Evolutionary conservation across 2,888 invertebrate genomes (phyloP).

Genomic region (Drosophila dives): DNA sequence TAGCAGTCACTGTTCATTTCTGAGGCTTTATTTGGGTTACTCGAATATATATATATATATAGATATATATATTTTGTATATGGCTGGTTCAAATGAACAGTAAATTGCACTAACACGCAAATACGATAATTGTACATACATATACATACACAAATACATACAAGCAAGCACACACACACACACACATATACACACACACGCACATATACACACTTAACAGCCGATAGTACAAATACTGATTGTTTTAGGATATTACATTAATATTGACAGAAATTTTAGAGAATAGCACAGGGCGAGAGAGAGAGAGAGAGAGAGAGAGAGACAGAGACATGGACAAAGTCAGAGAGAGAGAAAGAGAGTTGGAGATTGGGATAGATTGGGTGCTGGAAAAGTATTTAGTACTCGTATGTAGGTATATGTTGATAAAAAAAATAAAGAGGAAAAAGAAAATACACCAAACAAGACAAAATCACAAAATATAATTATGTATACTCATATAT

Average conservation of each 20-base stretch:
- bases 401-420: slow-evolving; percentile 19
- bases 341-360: slow-evolving; percentile 2
- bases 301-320: slow-evolving; percentile 8
- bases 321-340: slow-evolving; percentile 8
- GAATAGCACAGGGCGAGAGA: slow-evolving; percentile 10
- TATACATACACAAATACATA: slow-evolving; percentile 7
- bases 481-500: slow-evolving; percentile 31
- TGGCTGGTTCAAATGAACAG: slow-evolving; percentile 13
- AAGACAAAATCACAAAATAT: slow-evolving; percentile 53
- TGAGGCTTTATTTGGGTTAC: slow-evolving; percentile 1
- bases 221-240: slow-evolving; percentile 59
- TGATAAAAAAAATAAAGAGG: slow-evolving; percentile 16
- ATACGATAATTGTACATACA: slow-evolving; percentile 8
- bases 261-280: slow-evolving; percentile 18
- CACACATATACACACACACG: slow-evolving; percentile 9
- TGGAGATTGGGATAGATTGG: slow-evolving; percentile 13
- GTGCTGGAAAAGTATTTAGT: slow-evolving; percentile 27
- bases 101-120: slow-evolving; percentile 8
- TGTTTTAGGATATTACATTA: slow-evolving; percentile 33
- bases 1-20: slow-evolving; percentile 31
- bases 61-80: neutral
- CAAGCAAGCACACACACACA: slow-evolving; percentile 4
- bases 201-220: slow-evolving; percentile 33
- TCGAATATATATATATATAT: too few relatives aligned
- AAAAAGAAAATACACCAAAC: slow-evolving; percentile 51